Conservation (phyloP, 2,888 invertebrate genomes). For the Suillia variegata region DNA sequence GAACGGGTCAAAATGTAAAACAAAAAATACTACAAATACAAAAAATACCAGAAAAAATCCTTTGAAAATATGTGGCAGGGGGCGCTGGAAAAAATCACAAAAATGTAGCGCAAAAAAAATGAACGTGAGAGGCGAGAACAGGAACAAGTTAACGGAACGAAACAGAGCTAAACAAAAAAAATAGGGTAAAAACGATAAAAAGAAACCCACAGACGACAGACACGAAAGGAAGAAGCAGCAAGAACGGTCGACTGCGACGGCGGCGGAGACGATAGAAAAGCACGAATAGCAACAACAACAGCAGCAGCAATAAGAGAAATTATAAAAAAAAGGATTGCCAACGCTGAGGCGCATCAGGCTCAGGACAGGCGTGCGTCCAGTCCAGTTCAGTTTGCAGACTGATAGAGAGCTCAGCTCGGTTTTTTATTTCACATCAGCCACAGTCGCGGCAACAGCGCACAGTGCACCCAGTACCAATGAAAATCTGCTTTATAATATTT, state of each 20-base stretch:
- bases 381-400: background rate
- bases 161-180: background rate
- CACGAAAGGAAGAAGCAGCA: background rate
- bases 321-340: background rate
- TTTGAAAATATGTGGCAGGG: background rate
- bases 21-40: slow-evolving; percentile 12
- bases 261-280: background rate
- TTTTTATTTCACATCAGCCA: too few relatives aligned
- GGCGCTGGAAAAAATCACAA: background rate
- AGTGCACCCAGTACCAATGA: too few relatives aligned
- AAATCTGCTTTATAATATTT: too few relatives aligned
- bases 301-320: background rate
- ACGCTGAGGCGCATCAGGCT: background rate
- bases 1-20: slow-evolving; percentile 39
- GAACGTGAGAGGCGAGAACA: background rate
- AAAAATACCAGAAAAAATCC: background rate
- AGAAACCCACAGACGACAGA: too few relatives aligned
- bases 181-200: too few relatives aligned
- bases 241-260: background rate
- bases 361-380: background rate
- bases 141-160: slow-evolving; percentile 1
- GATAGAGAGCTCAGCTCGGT: slow-evolving; percentile 7
- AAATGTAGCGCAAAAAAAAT: background rate
- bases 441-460: background rate
- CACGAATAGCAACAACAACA: background rate